Percentiles rank a stretch among this genome's conserved stretches.
phyloP scores from a whole-genome alignment of 2,113 vertebrate species.

The Bombycilla garrulus region DNA sequence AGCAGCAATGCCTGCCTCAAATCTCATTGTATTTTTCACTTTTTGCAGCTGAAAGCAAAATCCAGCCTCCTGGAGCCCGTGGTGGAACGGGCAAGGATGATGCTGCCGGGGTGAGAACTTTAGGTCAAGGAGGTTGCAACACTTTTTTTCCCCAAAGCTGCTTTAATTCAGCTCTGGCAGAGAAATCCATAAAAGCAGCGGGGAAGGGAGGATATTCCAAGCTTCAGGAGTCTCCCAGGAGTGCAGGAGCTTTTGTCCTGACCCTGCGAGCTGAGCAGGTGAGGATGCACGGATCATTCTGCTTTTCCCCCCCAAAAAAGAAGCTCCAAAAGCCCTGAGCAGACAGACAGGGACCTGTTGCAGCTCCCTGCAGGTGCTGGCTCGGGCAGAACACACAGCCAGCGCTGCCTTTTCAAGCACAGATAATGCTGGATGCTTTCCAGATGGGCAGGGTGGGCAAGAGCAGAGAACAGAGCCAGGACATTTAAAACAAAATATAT shows the following conservation, averaged over 20 bases:
- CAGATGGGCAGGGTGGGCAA: neutral
- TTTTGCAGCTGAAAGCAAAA: neutral
- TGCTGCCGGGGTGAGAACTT: neutral
- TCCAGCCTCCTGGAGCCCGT: neutral
- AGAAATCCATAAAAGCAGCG: neutral
- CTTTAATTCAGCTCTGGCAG: neutral
- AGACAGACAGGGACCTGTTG: neutral
- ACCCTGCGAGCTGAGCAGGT: neutral
- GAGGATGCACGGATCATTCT: neutral
- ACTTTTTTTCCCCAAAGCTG: neutral
- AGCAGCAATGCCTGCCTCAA: neutral
- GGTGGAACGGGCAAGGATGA: neutral
- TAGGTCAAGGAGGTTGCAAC: neutral
- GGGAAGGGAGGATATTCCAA: neutral
- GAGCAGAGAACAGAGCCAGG: neutral
- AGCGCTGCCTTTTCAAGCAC: neutral
- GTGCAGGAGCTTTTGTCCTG: neutral
- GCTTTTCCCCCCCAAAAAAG: neutral
- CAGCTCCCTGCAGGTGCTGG: neutral
- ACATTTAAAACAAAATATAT: neutral
- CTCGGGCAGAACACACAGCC: neutral
- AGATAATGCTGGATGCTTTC: neutral
- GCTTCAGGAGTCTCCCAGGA: neutral
- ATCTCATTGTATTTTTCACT: neutral
- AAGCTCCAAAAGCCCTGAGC: fast-evolving